A percentile compares a stretch with the other conserved stretches of the same genome.
Evolutionary conservation across 2,888 invertebrate genomes (phyloP).

Genomic region (Galeopsomyia nigrocyanea): DNA sequence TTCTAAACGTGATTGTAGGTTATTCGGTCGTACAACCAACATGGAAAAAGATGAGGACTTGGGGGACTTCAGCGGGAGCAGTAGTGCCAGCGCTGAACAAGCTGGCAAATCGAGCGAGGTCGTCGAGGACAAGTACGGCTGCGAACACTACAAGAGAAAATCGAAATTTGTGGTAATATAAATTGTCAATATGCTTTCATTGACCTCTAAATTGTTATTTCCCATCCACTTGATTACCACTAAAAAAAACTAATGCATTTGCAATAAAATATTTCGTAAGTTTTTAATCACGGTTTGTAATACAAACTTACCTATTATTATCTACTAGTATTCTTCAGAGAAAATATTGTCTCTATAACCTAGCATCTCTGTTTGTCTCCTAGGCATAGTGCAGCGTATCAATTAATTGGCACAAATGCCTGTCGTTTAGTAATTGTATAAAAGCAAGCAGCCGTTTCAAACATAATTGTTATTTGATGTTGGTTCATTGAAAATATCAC

Average conservation of each 20-base stretch:
- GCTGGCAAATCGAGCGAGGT: constrained; percentile 48
- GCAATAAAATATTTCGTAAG: too few relatives aligned
- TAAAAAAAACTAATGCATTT: too few relatives aligned
- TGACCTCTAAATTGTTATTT: too few relatives aligned
- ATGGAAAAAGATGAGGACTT: constrained; percentile 45
- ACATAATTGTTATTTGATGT: background rate
- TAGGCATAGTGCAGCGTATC: background rate
- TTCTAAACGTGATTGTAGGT: background rate
- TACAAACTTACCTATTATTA: too few relatives aligned
- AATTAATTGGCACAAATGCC: constrained; percentile 32
- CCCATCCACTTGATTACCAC: too few relatives aligned
- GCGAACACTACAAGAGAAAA: constrained; percentile 86
- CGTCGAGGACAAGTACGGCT: constrained; percentile 71
- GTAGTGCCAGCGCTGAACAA: background rate
- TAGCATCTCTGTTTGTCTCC: constrained; percentile 11
- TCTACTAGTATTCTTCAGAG: too few relatives aligned
- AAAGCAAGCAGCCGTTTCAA: background rate
- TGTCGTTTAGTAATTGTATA: constrained; percentile 2
- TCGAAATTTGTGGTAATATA: constrained; percentile 79
- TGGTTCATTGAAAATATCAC: constrained; percentile 7
- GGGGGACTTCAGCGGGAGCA: constrained; percentile 23
- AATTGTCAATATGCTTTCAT: background rate
- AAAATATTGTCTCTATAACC: constrained; percentile 17
- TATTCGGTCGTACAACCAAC: background rate
- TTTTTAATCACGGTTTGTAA: too few relatives aligned